Evolutionary conservation across 2,888 invertebrate genomes (phyloP), one percentile per base, ranked within the genome.

Genomic region (Drymonia ruficornis): DNA sequence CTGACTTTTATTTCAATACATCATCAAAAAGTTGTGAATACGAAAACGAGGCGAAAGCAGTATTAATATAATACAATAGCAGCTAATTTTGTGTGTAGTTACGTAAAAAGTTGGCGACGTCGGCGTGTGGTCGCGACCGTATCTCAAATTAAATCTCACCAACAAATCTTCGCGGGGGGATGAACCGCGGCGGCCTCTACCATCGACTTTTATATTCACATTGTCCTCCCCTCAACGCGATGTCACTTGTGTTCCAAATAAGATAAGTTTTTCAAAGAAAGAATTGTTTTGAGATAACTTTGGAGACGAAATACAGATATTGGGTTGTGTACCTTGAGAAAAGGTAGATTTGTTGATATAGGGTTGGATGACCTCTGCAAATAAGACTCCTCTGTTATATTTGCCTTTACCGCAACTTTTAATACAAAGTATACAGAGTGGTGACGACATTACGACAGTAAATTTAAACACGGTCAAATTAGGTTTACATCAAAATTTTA

Each of bases 61-160:
- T 71, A 72, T 72, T 72, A 69, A 68, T 63, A 61, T 73, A 73
- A 70, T 71, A 81, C 80, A 86, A 83, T 83, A 70, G 79, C 72
- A 74, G 81, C 80, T 86, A 86, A 86, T 86, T 83, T 76, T 69
- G 75, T 65, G 75, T 74, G 72, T 70, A 67, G 74, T 73, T 77
- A 81, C 76, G 80, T 83, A 87, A 87, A 89, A 89, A 88, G 76
- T 86, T 86, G 86, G 85, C 85, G 85, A 83, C 82, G 83, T 70
- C 75, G 72, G 76, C 75, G 81, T 82, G 84, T 83, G 84, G 80
- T 81, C 83, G 83, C 81, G 86, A 83, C 87, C 87, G 85, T 89
- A 91, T 90, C 90, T 91, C 86, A 90, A 89, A 91, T 91, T 90
- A 91, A 90, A 91, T 90, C 89, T 90, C 76, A 80, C 84, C 86